Base-by-base conservation (phyloP, 2,797 vertebrate genomes). In the Enteromius unitaeniatus region DNA sequence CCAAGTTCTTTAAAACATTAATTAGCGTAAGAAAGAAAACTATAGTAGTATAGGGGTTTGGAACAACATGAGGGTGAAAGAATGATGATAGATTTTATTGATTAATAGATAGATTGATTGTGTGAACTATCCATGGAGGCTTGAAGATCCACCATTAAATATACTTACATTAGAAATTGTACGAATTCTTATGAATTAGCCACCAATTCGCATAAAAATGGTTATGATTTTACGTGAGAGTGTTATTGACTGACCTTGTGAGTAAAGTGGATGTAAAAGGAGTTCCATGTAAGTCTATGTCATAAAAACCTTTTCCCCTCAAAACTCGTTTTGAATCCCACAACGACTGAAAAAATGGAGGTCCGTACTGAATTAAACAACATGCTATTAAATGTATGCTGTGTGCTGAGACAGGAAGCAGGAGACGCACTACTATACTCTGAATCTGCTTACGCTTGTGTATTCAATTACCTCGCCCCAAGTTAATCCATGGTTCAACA, bases 401-500 rank as follows among this genome's bases (percentile, higher is more conserved):
- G 40, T 37, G 67, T 23, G 65, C 74, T 49, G 75, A 79, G 40
- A 83, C 64, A 69, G 72, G 26, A 51, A 31, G 69, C 42, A 49
- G 60, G 15, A 51, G 45, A 10, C 37, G 19, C 37, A 13, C 73
- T 11, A 13, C 45, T 34, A 58, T 83, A 78, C 62, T 42, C 47
- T 26, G 72, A 83, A 76, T 67, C 47, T 68, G 60, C 68, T 70
- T 76, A 77, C 21, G 60, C 68, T 34, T 74, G 49, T 79, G 78
- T 83, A 79, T 83, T 86, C 81, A 83, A 83, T 83, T 86, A 86
- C 81, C 75, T 83, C 55, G 28, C 80, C 81, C 75, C 84, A 83
- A 83, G 84, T 86, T 86, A 78, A 86, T 86, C 80, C 81, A 86
- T 83, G 85, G 76, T 86, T 83, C 85, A 86, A 83, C 81, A 86